Evolutionary conservation across 2,888 invertebrate genomes (phyloP).

Genomic region (Abrostola triplasia): DNA sequence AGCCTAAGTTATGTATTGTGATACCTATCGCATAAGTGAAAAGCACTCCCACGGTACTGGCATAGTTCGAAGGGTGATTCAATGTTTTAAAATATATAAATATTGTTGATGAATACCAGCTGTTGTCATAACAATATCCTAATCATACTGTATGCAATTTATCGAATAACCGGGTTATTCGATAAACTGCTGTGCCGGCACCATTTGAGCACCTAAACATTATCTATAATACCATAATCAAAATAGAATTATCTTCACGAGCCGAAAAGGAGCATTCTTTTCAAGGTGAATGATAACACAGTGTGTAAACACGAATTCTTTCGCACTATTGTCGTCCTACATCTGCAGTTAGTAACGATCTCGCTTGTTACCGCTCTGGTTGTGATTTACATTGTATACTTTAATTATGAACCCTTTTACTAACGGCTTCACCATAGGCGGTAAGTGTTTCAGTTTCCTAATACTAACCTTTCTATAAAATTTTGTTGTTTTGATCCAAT

Average conservation of each 20-base stretch:
- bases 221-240: constrained; percentile 32
- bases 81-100: too few species aligned
- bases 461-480: background rate
- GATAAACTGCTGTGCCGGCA: too few species aligned
- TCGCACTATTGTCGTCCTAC: constrained; percentile 28
- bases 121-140: too few species aligned
- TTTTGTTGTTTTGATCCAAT: background rate
- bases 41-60: too few species aligned
- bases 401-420: constrained; percentile 73
- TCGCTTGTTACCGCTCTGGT: constrained; percentile 18
- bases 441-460: constrained; percentile 58
- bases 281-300: constrained; percentile 67
- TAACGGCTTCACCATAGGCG: constrained; percentile 66
- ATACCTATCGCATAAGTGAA: too few species aligned
- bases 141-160: too few species aligned
- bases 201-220: constrained; percentile 7
- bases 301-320: constrained; percentile 51
- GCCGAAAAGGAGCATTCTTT: constrained; percentile 60
- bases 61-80: too few species aligned
- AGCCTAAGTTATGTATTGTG: too few species aligned
- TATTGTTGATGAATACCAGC: too few species aligned
- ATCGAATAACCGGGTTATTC: too few species aligned
- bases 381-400: constrained; percentile 22
- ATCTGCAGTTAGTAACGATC: constrained; percentile 35
- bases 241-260: constrained; percentile 59